These are phyloP conservation scores for Drosophila teissieri DNA, from an alignment of 1,140 invertebrate species.

Conservation along the genomic window DNA sequence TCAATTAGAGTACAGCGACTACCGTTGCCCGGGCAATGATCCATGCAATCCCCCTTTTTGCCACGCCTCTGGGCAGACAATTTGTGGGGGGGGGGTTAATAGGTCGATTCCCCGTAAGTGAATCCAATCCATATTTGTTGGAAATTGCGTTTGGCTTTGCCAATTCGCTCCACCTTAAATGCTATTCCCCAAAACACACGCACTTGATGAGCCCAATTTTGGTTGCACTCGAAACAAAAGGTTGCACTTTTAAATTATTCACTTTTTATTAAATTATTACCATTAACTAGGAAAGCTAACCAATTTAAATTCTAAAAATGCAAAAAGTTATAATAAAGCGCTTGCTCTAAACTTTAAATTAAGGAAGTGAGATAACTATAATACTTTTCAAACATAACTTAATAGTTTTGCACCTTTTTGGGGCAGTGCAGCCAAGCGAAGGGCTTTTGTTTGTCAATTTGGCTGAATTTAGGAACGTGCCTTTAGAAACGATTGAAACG, in stretches of 20 bases:
- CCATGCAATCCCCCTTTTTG: not conserved
- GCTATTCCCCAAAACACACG: slow-evolving; percentile 14
- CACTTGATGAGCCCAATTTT: slow-evolving; percentile 59
- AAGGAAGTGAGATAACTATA: too few relatives aligned
- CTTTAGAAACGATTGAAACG: slow-evolving; percentile 42
- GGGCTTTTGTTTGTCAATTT: slow-evolving; percentile 75
- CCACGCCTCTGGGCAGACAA: slow-evolving; percentile 32
- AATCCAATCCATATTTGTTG: slow-evolving; percentile 63
- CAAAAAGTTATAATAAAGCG: too few relatives aligned
- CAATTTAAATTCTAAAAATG: too few relatives aligned
- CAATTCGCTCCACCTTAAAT: slow-evolving; percentile 49
- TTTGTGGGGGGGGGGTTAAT: slow-evolving; percentile 1
- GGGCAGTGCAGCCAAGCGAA: slow-evolving; percentile 9
- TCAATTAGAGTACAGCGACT: slow-evolving; percentile 64
- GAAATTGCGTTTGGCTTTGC: slow-evolving; percentile 70
- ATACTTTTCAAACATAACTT: too few relatives aligned
- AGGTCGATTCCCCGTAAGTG: slow-evolving; percentile 35
- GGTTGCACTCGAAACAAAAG: not conserved
- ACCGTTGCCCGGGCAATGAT: slow-evolving; percentile 21
- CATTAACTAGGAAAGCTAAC: too few relatives aligned
- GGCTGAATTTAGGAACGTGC: slow-evolving; percentile 58
- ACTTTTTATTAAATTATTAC: not conserved
- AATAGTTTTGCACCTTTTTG: too few relatives aligned
- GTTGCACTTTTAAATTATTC: not conserved
- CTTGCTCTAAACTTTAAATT: too few relatives aligned